Conservation (phyloP, 2,113 vertebrate species). For the Ailurus styani region DNA sequence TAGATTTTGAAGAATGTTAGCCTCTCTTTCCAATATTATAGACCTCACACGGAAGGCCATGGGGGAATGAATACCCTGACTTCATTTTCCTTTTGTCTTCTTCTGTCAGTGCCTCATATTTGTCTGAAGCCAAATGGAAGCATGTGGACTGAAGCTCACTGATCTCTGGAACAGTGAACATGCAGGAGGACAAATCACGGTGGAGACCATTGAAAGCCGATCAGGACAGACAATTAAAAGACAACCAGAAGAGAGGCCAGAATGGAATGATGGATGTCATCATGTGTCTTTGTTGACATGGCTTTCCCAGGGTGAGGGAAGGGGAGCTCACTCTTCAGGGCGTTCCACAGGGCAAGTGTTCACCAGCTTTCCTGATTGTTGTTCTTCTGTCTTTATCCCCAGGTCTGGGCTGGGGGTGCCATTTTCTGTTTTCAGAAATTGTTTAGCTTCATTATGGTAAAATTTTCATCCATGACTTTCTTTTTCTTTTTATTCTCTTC, state of each 20-base stretch:
- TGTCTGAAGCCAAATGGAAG: background rate
- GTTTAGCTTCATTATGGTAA: background rate
- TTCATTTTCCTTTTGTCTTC: background rate
- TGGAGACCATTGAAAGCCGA: background rate
- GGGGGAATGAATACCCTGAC: background rate
- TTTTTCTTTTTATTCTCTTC: background rate
- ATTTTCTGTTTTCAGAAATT: background rate
- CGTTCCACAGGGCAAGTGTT: accelerated
- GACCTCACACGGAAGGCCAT: background rate
- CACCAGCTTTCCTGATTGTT: accelerated
- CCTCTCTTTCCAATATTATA: background rate
- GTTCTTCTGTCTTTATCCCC: background rate
- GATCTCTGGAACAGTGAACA: too few relatives aligned
- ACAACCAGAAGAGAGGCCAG: too few relatives aligned
- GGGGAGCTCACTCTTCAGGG: background rate
- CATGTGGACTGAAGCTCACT: background rate
- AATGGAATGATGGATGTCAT: too few relatives aligned
- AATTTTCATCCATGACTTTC: background rate
- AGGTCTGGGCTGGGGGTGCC: too few relatives aligned
- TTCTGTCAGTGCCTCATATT: background rate
- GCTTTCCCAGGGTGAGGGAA: too few relatives aligned
- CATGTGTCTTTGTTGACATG: too few relatives aligned
- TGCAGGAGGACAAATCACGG: accelerated
- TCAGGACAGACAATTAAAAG: background rate
- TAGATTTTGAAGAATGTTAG: background rate